A percentile compares a stretch with the other conserved stretches of the same genome.
phyloP scores from a whole-genome alignment of 2,888 invertebrate species.

The Teinopalpus imperialis region DNA sequence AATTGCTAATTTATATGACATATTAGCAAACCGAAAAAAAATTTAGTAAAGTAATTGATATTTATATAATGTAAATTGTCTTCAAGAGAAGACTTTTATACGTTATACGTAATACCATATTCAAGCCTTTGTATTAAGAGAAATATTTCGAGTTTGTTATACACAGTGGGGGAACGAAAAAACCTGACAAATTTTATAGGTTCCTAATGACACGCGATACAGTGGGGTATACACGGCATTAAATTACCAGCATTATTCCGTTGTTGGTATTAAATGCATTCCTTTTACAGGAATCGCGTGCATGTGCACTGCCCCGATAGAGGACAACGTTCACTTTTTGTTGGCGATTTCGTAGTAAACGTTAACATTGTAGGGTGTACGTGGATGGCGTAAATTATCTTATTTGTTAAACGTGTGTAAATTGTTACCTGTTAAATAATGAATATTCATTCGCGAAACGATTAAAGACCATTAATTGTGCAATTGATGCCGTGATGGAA shows the following conservation, averaged over 20 bases:
- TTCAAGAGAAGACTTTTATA: too few species aligned
- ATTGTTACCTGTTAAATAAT: conserved; percentile 17
- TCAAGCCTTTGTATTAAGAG: too few species aligned
- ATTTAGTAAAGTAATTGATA: too few species aligned
- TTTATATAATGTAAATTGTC: too few species aligned
- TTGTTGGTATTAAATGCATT: conserved; percentile 72
- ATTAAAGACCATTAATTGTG: conserved; percentile 1
- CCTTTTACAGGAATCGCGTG: conserved; percentile 68
- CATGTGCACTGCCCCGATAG: conserved; percentile 44
- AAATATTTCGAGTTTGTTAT: too few species aligned
- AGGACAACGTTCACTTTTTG: conserved; percentile 31
- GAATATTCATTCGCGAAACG: conserved; percentile 20
- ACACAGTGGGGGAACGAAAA: conserved; percentile 11
- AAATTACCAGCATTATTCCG: conserved; percentile 71
- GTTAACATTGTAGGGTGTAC: conserved; percentile 12
- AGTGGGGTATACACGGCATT: conserved; percentile 53
- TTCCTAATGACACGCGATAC: conserved; percentile 56
- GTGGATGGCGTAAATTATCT: conserved; percentile 20
- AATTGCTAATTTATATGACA: too few species aligned
- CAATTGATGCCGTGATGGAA: not conserved
- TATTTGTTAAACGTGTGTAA: conserved; percentile 20
- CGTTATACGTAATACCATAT: too few species aligned
- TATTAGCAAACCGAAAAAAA: too few species aligned
- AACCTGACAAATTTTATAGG: conserved; percentile 23
- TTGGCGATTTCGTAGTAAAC: conserved; percentile 22